phyloP scores from a whole-genome alignment of 2,113 vertebrate genomes.

The Ramphastos sulfuratus region DNA sequence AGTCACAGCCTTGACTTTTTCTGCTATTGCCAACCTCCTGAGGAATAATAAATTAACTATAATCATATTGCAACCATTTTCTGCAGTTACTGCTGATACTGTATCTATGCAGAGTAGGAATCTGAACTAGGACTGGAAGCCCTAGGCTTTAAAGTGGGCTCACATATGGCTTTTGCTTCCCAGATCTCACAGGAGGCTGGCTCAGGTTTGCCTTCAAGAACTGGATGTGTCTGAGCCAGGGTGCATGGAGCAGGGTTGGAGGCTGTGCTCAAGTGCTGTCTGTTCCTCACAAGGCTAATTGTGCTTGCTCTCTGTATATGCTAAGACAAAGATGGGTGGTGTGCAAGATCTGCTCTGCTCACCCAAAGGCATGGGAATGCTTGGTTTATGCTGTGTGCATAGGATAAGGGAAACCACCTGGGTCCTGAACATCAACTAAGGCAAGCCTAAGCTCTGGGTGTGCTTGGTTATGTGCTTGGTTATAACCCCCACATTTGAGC shows the following conservation, averaged over 20 bases:
- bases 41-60: background rate
- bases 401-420: background rate
- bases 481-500: background rate
- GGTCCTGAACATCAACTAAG: background rate
- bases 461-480: background rate
- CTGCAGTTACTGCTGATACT: background rate
- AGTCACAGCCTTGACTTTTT: background rate
- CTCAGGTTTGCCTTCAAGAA: background rate
- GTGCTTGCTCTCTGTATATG: background rate
- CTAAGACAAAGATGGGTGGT: background rate
- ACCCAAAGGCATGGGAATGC: background rate
- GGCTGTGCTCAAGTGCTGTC: background rate
- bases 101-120: background rate
- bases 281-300: rapidly evolving
- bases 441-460: background rate
- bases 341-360: background rate
- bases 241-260: background rate
- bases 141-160: background rate
- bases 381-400: background rate
- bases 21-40: background rate
- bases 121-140: background rate
- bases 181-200: background rate
- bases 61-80: background rate
- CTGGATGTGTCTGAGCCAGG: background rate
- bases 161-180: background rate